A percentile compares a stretch with the other conserved stretches of the same genome.
Conservation (phyloP, 2,113 vertebrate species). For the Lipotes vexillifer region DNA sequence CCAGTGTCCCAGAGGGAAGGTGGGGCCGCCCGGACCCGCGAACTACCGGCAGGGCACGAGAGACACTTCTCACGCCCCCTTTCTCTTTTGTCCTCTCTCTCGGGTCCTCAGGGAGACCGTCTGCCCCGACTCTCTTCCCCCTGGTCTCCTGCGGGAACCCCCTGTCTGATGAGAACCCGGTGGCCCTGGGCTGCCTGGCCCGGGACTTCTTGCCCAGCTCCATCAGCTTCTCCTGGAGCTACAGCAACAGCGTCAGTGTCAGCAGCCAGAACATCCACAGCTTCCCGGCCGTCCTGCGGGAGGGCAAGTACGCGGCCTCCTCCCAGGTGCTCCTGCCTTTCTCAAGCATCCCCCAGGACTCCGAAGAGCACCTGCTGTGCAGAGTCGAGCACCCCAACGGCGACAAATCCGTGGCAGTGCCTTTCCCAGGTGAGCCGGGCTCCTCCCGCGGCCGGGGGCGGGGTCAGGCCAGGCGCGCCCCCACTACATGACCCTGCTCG, state of each 20-base stretch:
- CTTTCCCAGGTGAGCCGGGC: accelerated
- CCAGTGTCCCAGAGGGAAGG: background rate
- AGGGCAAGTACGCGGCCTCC: conserved; percentile 42
- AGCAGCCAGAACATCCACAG: background rate
- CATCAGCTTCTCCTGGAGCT: conserved; percentile 76
- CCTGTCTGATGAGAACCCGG: accelerated
- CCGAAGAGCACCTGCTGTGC: conserved; percentile 34
- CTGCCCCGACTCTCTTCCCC: conserved; percentile 74
- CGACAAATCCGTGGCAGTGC: accelerated
- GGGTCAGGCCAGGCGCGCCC: accelerated
- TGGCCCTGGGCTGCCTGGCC: conserved; percentile 83
- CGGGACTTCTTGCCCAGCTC: conserved; percentile 75
- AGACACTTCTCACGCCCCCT: background rate
- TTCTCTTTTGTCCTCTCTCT: background rate
- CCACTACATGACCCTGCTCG: background rate
- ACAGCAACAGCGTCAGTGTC: accelerated
- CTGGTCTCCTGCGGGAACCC: conserved; percentile 71
- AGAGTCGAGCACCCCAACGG: accelerated
- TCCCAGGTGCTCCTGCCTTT: conserved; percentile 70
- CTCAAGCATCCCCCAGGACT: accelerated
- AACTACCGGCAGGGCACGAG: accelerated
- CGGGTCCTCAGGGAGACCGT: background rate
- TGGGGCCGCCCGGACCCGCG: too few relatives aligned
- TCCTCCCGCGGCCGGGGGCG: accelerated
- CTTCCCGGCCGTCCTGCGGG: conserved; percentile 46